These are phyloP conservation scores for Bombus fervidus DNA, from an alignment of 1,140 invertebrate species.

Conservation along the genomic window DNA sequence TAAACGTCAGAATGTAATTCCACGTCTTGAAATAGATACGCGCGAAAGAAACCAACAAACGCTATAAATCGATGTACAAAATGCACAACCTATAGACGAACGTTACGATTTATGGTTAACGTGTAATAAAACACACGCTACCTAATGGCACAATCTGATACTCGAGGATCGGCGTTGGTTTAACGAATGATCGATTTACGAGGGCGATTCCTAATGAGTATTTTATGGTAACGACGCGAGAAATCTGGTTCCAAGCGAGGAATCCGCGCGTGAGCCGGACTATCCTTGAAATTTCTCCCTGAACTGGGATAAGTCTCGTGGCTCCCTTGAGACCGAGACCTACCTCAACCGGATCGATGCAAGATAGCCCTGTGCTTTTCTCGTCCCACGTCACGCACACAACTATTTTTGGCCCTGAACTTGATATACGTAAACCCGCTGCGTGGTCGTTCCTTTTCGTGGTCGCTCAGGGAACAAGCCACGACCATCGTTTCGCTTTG, in stretches of 20 bases:
- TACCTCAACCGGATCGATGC: slow-evolving; percentile 80
- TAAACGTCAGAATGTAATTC: too few species aligned
- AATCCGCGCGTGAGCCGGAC: slow-evolving; percentile 51
- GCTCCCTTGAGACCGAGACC: slow-evolving; percentile 75
- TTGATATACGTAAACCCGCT: slow-evolving; percentile 40
- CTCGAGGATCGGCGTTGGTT: neutral
- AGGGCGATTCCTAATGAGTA: neutral
- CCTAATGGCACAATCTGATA: neutral
- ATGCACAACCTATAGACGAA: too few species aligned
- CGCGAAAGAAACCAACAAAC: too few species aligned
- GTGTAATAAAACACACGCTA: too few species aligned
- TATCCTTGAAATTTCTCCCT: slow-evolving; percentile 80
- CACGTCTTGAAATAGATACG: too few species aligned
- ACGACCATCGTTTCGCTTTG: neutral
- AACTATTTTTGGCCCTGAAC: slow-evolving; percentile 66
- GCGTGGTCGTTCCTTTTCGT: slow-evolving; percentile 18
- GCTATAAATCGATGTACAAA: too few species aligned
- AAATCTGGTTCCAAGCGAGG: neutral
- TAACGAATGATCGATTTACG: neutral
- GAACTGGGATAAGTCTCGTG: slow-evolving; percentile 78
- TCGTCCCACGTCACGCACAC: slow-evolving; percentile 62
- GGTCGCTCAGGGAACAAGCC: neutral
- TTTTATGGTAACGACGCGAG: neutral
- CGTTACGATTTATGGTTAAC: too few species aligned
- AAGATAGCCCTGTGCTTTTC: slow-evolving; percentile 71